Evolutionary conservation across 2,797 vertebrate species (phyloP).

Genomic region (Paratrypauchen microcephalus): DNA sequence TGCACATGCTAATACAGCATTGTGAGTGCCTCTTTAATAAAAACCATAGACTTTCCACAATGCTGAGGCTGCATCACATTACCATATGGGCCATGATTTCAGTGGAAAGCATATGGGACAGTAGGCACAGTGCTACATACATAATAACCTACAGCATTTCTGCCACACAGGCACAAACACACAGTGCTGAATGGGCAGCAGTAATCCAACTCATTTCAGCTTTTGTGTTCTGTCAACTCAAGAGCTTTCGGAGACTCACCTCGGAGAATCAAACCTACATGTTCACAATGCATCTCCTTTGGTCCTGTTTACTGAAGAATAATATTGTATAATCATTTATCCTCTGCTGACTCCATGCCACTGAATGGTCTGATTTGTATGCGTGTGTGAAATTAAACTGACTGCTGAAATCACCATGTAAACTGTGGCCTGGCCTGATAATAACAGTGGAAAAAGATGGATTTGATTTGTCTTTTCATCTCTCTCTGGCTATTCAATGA

Average conservation of each 20-base stretch:
- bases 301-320: constrained; percentile 5
- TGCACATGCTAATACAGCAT: not conserved
- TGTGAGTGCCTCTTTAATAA: not conserved
- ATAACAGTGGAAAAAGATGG: constrained; percentile 13
- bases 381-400: constrained; percentile 18
- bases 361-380: constrained; percentile 21
- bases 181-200: constrained; percentile 19
- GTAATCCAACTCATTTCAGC: constrained; percentile 18
- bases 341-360: constrained; percentile 8
- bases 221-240: constrained; percentile 6
- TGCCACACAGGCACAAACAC: constrained; percentile 21
- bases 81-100: not conserved
- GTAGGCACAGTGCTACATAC: not conserved
- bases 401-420: constrained; percentile 22
- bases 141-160: constrained; percentile 8
- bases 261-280: not conserved
- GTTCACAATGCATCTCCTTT: not conserved
- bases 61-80: constrained; percentile 20
- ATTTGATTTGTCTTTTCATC: constrained; percentile 6
- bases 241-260: constrained; percentile 13
- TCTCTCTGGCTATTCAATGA: not conserved
- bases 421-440: constrained; percentile 21
- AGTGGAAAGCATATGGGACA: not conserved
- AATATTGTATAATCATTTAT: constrained; percentile 18
- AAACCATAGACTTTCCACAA: constrained; percentile 16